Evolutionary conservation across 2,113 vertebrate genomes (phyloP), one percentile per base, ranked within the genome.

Genomic region (Myocastor coypus): DNA sequence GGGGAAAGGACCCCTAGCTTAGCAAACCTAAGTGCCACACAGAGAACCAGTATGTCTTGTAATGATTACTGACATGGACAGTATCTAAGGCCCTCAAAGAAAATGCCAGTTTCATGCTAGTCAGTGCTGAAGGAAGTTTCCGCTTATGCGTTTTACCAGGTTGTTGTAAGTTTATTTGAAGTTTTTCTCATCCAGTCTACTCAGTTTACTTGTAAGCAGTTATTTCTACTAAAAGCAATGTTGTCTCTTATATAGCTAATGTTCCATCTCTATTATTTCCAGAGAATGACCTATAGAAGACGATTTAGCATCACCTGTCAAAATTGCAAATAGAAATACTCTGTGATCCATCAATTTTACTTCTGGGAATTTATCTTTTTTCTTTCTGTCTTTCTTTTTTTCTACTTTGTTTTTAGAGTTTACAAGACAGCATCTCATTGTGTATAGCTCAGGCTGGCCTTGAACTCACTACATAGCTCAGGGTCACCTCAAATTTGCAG

Each of bases 341-440:
- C 37, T 73, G 95, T 87, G 46, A 46, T 63, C 20, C 55, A 90
- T 17, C 6, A 83, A 83, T 83, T 90, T 63, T 4, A 93, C n/a
- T 92, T 94, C n/a, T 50, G 92, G 16, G 26, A 82, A 92, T 94
- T 92, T 90, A 87, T 22, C 78, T 91, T 91, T 57, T 28, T 3
- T 77, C n/a, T n/a, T n/a, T n/a, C n/a, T n/a, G n/a, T n/a, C n/a
- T 28, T 26, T 32, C 32, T 68, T 32, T 28, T 28, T 64, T 64
- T 30, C 28, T 11, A 7, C 8, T 14, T 66, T 5, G 12, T 66
- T 68, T 64, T 64, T n/a, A n/a, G 9, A 68, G 40, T 75, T 75
- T 46, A 24, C 6, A 46, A 75, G 73, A 75, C 24, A 42, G 24
- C 11, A 5, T 75, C 73, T 71, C 7, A 16, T 19, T 37, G 34